Percentiles rank a stretch among this genome's conserved stretches.
phyloP scores from a whole-genome alignment of 2,797 vertebrate genomes.

The Poeciliopsis turneri region DNA sequence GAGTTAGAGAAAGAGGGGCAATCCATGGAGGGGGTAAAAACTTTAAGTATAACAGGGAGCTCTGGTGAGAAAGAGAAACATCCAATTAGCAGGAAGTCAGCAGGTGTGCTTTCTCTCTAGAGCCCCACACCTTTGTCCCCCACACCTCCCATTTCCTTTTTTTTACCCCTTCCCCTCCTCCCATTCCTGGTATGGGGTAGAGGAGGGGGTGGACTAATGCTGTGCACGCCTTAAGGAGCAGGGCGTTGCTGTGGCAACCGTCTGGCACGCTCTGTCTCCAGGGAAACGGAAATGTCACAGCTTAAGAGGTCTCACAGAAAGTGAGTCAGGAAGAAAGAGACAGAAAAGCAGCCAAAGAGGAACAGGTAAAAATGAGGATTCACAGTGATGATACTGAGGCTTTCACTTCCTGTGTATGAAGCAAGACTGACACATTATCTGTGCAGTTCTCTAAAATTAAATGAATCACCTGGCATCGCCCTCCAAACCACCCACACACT shows the following conservation, averaged over 20 bases:
- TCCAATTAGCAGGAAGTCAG: conserved; percentile 85
- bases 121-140: conserved; percentile 38
- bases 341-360: conserved; percentile 41
- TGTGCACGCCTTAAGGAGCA: conserved; percentile 82
- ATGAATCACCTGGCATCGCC: conserved; percentile 67
- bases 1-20: conserved; percentile 33
- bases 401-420: conserved; percentile 58
- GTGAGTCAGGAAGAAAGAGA: conserved; percentile 60
- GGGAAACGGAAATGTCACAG: conserved; percentile 88
- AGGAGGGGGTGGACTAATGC: conserved; percentile 62
- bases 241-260: conserved; percentile 90
- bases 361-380: conserved; percentile 66
- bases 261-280: conserved; percentile 87
- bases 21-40: conserved; percentile 59
- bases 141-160: conserved; percentile 13
- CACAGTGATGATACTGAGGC: conserved; percentile 53
- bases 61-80: conserved; percentile 77
- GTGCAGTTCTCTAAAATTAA: conserved; percentile 63
- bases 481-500: conserved; percentile 54
- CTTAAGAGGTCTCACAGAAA: conserved; percentile 81
- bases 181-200: conserved; percentile 61
- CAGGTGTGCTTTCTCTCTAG: conserved; percentile 80
- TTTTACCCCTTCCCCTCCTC: conserved; percentile 35
- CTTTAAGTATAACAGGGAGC: conserved; percentile 66
- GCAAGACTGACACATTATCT: conserved; percentile 66